Percentiles rank a stretch among this genome's conserved stretches.
Evolutionary conservation across 2,888 invertebrate species (phyloP).

Genomic region (Tethea ocularis): DNA sequence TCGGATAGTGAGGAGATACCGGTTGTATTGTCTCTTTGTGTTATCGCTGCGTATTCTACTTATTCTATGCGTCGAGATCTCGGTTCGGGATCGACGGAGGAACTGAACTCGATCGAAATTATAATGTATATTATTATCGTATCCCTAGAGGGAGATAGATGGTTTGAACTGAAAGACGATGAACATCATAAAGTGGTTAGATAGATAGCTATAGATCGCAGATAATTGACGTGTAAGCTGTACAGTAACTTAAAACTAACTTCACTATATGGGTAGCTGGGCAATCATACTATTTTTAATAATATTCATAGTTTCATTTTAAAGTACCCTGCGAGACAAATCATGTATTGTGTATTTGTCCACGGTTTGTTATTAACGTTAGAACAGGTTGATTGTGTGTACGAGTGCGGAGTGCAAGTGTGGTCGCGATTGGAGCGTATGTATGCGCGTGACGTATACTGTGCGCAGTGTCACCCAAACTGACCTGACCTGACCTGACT

Average conservation of each 20-base stretch:
- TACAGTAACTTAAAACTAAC: constrained; percentile 81
- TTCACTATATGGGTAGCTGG: constrained; percentile 82
- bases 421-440: constrained; percentile 26
- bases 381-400: constrained; percentile 42
- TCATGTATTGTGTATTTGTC: constrained; percentile 68
- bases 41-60: constrained; percentile 45
- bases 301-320: constrained; percentile 69
- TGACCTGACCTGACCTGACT: too few species aligned
- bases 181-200: constrained; percentile 60
- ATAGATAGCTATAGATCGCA: constrained; percentile 70
- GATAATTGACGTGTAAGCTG: constrained; percentile 68
- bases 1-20: constrained; percentile 65
- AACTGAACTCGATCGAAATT: constrained; percentile 39
- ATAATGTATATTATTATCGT: constrained; percentile 47
- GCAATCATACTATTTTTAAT: constrained; percentile 77
- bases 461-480: too few species aligned
- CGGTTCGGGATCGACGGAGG: constrained; percentile 24
- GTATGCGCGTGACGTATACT: too few species aligned
- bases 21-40: constrained; percentile 53
- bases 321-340: constrained; percentile 60
- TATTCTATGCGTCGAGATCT: constrained; percentile 49
- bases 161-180: constrained; percentile 46
- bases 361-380: constrained; percentile 59
- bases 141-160: constrained; percentile 51
- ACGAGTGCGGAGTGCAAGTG: constrained; percentile 36